Evolutionary conservation across 1,140 invertebrate genomes (phyloP).

Genomic region (Nasonia longicornis): DNA sequence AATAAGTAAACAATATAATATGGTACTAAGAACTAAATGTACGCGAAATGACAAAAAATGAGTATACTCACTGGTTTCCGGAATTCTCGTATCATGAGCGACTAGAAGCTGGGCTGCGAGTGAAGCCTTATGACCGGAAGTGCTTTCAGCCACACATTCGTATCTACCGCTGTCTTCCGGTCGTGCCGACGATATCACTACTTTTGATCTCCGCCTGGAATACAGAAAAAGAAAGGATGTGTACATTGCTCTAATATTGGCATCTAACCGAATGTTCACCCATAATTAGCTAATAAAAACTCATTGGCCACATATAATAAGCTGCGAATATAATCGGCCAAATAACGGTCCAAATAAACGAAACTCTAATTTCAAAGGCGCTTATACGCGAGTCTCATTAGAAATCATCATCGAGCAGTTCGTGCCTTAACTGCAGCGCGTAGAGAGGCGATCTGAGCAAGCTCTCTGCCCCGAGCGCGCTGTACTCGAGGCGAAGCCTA

Average conservation of each 20-base stretch:
- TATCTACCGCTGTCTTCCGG: constrained; percentile 79
- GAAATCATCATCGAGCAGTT: constrained; percentile 19
- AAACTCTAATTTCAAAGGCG: background rate
- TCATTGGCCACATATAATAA: background rate
- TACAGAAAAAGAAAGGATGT: background rate
- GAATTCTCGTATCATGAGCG: constrained; percentile 68
- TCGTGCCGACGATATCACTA: constrained; percentile 79
- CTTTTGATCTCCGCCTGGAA: constrained; percentile 80
- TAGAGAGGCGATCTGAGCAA: background rate
- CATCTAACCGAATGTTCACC: no score
- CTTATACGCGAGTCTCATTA: background rate
- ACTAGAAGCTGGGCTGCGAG: constrained; percentile 73
- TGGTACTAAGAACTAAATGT: background rate
- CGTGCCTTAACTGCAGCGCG: background rate
- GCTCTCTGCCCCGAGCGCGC: background rate
- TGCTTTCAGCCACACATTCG: constrained; percentile 78
- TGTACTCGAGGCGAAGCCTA: background rate
- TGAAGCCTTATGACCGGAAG: constrained; percentile 71
- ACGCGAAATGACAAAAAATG: constrained; percentile 29
- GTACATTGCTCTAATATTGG: no score
- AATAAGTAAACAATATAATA: background rate
- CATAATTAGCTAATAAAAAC: background rate
- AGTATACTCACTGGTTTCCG: constrained; percentile 69
- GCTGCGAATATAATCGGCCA: background rate
- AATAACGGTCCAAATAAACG: background rate